phyloP scores from a whole-genome alignment of 2,113 vertebrate genomes.

The Colistium nudipinnis region DNA sequence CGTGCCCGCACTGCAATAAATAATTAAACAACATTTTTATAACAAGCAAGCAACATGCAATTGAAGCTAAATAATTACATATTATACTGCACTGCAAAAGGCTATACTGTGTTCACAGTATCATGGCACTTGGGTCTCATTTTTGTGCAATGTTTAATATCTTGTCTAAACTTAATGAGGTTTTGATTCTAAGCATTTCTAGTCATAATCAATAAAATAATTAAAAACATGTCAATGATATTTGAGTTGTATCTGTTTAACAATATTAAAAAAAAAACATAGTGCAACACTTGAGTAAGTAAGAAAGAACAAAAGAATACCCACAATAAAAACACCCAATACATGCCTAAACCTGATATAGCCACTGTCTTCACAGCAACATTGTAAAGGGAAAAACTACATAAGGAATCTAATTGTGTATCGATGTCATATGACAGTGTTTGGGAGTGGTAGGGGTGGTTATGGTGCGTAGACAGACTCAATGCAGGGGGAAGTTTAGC shows the following conservation, averaged over 20 bases:
- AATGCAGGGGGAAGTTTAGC: too few relatives aligned
- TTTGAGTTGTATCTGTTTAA: too few relatives aligned
- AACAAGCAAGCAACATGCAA: not conserved
- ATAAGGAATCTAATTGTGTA: not conserved
- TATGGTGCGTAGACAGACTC: too few relatives aligned
- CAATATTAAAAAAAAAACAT: too few relatives aligned
- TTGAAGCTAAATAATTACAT: not conserved
- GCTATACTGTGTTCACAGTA: not conserved
- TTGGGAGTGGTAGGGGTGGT: too few relatives aligned
- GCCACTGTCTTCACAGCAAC: constrained; percentile 40
- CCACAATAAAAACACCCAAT: constrained; percentile 8
- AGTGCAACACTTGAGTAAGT: not conserved
- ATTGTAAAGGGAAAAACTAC: not conserved
- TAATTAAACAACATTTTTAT: too few relatives aligned
- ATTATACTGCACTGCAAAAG: not conserved
- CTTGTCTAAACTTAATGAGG: not conserved
- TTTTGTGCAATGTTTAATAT: not conserved
- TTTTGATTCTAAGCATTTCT: too few relatives aligned
- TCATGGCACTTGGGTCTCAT: not conserved
- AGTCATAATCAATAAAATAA: too few relatives aligned
- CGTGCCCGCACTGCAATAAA: too few relatives aligned
- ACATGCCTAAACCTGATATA: not conserved
- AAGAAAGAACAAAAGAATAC: too few relatives aligned
- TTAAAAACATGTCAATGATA: too few relatives aligned
- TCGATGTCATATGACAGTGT: not conserved